These are phyloP conservation scores for Maniola jurtina DNA, from an alignment of 1,140 invertebrate species.

Conservation along the genomic window DNA sequence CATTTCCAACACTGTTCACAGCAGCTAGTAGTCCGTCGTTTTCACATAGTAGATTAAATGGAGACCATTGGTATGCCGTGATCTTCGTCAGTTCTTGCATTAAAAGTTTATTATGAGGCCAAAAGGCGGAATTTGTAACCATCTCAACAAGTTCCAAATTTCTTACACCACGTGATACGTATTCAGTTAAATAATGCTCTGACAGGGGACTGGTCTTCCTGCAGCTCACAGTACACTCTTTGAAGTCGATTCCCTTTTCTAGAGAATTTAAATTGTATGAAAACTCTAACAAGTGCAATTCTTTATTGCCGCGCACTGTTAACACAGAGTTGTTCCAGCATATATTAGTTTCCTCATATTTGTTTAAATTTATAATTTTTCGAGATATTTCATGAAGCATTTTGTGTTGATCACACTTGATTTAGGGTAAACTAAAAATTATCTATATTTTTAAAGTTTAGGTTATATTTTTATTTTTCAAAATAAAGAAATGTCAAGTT, in stretches of 20 bases:
- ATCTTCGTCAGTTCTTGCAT: slow-evolving; percentile 47
- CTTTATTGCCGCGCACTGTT: slow-evolving; percentile 43
- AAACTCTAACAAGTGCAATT: slow-evolving; percentile 50
- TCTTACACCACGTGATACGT: slow-evolving; percentile 40
- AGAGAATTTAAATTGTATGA: slow-evolving; percentile 50
- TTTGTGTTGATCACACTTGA: not conserved
- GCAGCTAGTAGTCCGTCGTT: slow-evolving; percentile 47
- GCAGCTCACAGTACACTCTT: slow-evolving; percentile 36
- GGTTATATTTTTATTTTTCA: not conserved
- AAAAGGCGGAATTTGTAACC: slow-evolving; percentile 51
- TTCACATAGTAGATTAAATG: slow-evolving; percentile 40
- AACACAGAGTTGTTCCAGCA: slow-evolving; percentile 48
- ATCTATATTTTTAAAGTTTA: not conserved
- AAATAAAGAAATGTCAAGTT: not conserved
- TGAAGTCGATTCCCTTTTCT: slow-evolving; percentile 55
- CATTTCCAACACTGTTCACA: slow-evolving; percentile 58
- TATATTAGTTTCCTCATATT: slow-evolving; percentile 45
- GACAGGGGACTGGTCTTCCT: slow-evolving; percentile 47
- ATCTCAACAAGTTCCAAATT: slow-evolving; percentile 57
- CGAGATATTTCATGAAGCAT: slow-evolving; percentile 47
- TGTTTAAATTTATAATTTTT: slow-evolving; percentile 43
- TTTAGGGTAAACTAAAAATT: not conserved
- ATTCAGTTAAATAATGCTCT: slow-evolving; percentile 37
- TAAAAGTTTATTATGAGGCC: slow-evolving; percentile 53
- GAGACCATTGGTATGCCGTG: slow-evolving; percentile 46